phyloP scores from a whole-genome alignment of 2,113 vertebrate genomes.

The Tonatia bakeri region DNA sequence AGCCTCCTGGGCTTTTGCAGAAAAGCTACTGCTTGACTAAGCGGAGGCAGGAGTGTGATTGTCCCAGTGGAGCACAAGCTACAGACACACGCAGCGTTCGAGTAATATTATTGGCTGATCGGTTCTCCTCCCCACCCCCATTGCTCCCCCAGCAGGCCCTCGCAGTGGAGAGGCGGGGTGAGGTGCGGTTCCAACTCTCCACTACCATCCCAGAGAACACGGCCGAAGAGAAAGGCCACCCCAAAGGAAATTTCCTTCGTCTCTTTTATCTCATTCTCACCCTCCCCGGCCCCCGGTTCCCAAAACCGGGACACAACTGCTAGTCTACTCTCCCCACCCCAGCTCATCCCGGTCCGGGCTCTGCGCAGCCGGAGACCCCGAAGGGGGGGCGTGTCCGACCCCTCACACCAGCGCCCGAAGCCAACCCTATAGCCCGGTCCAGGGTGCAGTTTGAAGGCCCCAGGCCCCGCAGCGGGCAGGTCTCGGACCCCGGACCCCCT shows the following conservation, averaged over 20 bases:
- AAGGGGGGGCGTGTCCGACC: constrained; percentile 33
- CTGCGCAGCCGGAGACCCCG: background rate
- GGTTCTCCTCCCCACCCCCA: background rate
- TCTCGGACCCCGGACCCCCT: too few relatives aligned
- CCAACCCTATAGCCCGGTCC: background rate
- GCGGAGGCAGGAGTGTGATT: rapidly evolving
- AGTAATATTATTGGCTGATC: background rate
- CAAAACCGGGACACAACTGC: background rate
- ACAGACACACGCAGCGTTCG: background rate
- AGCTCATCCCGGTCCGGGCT: rapidly evolving
- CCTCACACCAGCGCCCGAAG: background rate
- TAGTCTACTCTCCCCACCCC: background rate
- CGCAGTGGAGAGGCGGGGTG: background rate
- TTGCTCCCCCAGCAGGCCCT: background rate
- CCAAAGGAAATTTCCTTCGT: background rate
- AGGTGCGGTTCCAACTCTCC: background rate
- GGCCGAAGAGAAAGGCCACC: background rate
- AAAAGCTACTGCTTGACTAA: background rate
- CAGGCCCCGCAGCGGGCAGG: background rate
- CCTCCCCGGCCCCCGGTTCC: background rate
- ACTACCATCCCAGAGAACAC: rapidly evolving
- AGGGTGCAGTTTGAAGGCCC: background rate
- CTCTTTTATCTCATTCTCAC: background rate
- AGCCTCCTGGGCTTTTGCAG: background rate
- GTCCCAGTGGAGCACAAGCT: background rate